Conservation (phyloP, 53 echinoderm and acorn worm species). For the Holothuria scabra region DNA sequence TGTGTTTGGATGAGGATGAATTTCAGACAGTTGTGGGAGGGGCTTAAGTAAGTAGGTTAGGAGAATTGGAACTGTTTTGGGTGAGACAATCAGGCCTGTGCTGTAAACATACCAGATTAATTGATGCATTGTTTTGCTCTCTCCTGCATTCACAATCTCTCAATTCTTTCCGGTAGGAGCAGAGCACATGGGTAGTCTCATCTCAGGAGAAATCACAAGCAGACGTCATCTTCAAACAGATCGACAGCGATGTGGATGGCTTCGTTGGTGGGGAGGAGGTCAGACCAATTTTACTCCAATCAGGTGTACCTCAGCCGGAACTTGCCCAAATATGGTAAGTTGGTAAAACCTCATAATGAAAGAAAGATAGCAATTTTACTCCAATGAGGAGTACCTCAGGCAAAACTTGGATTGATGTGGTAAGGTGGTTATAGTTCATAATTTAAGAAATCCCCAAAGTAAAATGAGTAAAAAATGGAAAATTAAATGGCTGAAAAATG, state of each 20-base stretch:
- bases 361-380: conserved; percentile 29
- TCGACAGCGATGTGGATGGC: conserved; percentile 81
- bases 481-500: no score
- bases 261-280: conserved; percentile 90
- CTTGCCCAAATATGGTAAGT: conserved; percentile 97
- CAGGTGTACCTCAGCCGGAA: conserved; percentile 81
- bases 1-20: no score
- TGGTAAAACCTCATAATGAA: background rate
- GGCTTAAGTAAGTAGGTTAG: no score
- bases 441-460: no score
- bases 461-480: no score
- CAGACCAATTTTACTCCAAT: conserved; percentile 74
- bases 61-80: no score
- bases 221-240: conserved; percentile 79
- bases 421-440: conserved; percentile 34
- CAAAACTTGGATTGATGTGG: conserved; percentile 92
- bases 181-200: conserved; percentile 88
- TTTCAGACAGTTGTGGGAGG: no score
- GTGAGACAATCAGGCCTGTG: no score
- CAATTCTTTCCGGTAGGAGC: conserved; percentile 47
- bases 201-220: conserved; percentile 86
- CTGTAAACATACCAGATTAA: background rate
- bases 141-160: background rate
- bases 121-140: background rate
- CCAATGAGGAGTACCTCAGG: conserved; percentile 84